Percentiles rank a stretch among this genome's conserved stretches.
Evolutionary conservation across 2,888 invertebrate species (phyloP).

Genomic region (Noctua janthina): DNA sequence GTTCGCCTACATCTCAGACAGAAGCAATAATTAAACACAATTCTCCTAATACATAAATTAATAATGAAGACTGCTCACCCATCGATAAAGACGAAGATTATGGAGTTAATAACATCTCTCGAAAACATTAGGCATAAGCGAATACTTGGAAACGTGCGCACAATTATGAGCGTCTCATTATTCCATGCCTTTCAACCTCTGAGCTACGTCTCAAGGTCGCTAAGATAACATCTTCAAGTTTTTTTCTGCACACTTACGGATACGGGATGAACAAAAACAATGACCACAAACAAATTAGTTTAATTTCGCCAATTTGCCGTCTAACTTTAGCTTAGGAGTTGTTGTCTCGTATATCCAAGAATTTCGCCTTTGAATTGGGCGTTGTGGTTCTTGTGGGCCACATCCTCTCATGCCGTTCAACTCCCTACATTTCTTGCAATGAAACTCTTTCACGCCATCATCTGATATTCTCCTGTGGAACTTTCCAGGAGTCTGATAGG

Average conservation of each 20-base stretch:
- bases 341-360: constrained; percentile 79
- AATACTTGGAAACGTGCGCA: constrained; percentile 66
- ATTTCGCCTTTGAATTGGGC: constrained; percentile 73
- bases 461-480: constrained; percentile 80
- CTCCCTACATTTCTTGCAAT: constrained; percentile 85
- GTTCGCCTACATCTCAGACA: constrained; percentile 14
- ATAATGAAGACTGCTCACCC: constrained; percentile 15
- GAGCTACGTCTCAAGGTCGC: constrained; percentile 77
- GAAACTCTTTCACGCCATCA: constrained; percentile 83
- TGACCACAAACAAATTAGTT: constrained; percentile 80
- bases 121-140: constrained; percentile 52
- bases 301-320: constrained; percentile 88
- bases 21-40: constrained; percentile 46
- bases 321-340: constrained; percentile 84
- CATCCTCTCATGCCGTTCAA: constrained; percentile 73
- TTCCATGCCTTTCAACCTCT: constrained; percentile 68
- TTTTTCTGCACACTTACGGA: constrained; percentile 72
- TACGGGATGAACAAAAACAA: constrained; percentile 82
- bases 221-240: constrained; percentile 78
- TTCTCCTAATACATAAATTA: constrained; percentile 1
- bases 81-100: constrained; percentile 40
- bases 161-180: constrained; percentile 69
- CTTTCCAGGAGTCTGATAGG: constrained; percentile 72
- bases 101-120: constrained; percentile 33
- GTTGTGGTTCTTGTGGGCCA: constrained; percentile 70